Evolutionary conservation across 37 sponge, comb jelly and placozoan genomes (phyloP).

Genomic region (Eunapius fragilis): DNA sequence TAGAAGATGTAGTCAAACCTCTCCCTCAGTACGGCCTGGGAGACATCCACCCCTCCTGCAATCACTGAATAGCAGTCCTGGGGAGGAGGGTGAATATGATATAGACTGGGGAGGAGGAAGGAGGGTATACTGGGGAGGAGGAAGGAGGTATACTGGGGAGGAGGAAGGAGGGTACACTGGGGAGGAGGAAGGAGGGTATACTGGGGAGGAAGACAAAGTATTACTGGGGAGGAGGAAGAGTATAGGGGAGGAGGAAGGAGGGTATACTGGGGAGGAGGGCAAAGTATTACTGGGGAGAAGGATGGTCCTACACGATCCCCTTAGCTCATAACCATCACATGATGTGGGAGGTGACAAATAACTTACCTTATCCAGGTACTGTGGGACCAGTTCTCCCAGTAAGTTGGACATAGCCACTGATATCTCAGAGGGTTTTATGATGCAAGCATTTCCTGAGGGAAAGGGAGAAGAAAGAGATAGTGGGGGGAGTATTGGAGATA

Average conservation of each 20-base stretch:
- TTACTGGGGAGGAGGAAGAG: too few species aligned
- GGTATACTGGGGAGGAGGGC: too few species aligned
- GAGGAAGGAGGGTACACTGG: background rate
- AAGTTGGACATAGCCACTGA: slow-evolving; percentile 59
- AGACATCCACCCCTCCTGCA: slow-evolving; percentile 58
- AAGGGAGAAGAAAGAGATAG: background rate
- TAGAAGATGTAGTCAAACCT: slow-evolving; percentile 85
- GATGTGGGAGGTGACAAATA: too few species aligned
- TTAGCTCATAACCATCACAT: too few species aligned
- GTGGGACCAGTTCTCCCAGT: slow-evolving; percentile 53
- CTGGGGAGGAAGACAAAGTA: too few species aligned
- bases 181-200: background rate
- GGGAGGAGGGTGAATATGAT: background rate
- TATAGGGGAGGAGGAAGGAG: too few species aligned
- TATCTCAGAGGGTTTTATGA: slow-evolving; percentile 87
- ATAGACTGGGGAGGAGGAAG: background rate
- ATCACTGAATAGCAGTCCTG: slow-evolving; percentile 74
- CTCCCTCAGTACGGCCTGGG: slow-evolving; percentile 65
- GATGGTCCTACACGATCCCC: too few species aligned
- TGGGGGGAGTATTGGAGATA: too few species aligned
- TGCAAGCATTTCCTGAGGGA: slow-evolving; percentile 61
- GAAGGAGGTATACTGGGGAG: background rate
- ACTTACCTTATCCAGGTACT: slow-evolving; percentile 81
- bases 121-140: background rate
- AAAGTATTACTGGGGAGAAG: too few species aligned